phyloP scores from a whole-genome alignment of 2,797 vertebrate species.

The Poeciliopsis infans region DNA sequence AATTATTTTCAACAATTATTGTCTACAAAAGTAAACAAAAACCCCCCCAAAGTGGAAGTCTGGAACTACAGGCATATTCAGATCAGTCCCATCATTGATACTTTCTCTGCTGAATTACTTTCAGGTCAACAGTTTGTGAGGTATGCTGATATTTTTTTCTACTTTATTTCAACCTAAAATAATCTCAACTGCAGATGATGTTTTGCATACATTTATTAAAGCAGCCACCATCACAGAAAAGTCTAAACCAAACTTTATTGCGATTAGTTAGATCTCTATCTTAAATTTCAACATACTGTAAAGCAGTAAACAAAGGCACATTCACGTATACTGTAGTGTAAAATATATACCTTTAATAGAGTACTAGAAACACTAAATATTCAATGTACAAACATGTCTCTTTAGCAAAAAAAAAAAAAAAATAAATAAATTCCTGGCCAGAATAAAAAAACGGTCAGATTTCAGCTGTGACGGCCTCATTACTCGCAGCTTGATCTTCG shows the following conservation, averaged over 20 bases:
- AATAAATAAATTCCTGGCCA: neutral
- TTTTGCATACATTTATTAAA: constrained; percentile 9
- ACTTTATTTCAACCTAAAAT: neutral
- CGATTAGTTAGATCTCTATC: neutral
- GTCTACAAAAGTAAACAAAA: neutral
- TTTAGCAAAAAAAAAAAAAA: neutral
- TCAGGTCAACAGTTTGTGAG: neutral
- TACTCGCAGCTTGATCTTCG: constrained; percentile 29
- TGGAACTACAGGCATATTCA: neutral
- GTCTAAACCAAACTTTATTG: neutral
- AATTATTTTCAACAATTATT: neutral
- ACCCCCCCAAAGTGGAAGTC: neutral
- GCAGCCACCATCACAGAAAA: neutral
- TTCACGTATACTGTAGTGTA: neutral
- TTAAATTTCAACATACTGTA: neutral
- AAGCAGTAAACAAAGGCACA: neutral
- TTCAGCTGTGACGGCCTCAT: constrained; percentile 49
- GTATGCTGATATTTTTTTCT: neutral
- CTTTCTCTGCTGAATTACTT: neutral
- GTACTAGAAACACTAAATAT: neutral
- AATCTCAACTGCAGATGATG: neutral
- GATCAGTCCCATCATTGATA: neutral
- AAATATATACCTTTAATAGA: neutral
- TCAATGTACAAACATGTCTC: neutral
- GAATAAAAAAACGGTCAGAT: constrained; percentile 46